Conservation (phyloP, 2,888 invertebrate species). For the Melipona bicolor region DNA sequence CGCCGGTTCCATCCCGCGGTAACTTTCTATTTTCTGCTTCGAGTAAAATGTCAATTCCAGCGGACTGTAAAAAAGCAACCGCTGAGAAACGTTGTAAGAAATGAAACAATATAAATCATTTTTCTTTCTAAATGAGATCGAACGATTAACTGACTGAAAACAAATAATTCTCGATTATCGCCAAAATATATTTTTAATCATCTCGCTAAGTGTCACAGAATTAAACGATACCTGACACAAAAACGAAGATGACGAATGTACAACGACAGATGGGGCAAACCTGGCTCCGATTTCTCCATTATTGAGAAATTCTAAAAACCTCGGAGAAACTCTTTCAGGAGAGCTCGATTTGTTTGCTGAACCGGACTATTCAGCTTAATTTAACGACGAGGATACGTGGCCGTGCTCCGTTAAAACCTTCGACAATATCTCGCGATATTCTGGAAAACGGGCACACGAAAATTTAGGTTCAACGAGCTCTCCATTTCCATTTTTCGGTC, state of each 20-base stretch:
- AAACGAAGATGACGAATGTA: not conserved
- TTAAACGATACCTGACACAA: not conserved
- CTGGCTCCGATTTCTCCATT: slow-evolving; percentile 57
- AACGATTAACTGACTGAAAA: not conserved
- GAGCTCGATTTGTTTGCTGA: slow-evolving; percentile 72
- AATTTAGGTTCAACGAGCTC: slow-evolving; percentile 51
- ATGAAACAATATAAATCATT: not conserved
- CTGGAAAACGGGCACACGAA: slow-evolving; percentile 53
- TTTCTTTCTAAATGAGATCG: not conserved
- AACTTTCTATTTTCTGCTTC: slow-evolving; percentile 18
- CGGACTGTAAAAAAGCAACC: slow-evolving; percentile 10
- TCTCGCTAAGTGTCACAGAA: slow-evolving; percentile 20
- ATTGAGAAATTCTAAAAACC: slow-evolving; percentile 61
- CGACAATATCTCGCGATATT: slow-evolving; percentile 63
- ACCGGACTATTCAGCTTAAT: slow-evolving; percentile 73
- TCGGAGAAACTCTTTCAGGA: slow-evolving; percentile 47
- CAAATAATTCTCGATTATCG: not conserved
- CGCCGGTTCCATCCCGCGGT: not conserved
- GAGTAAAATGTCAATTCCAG: slow-evolving; percentile 18
- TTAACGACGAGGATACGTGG: slow-evolving; percentile 72
- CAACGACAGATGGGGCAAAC: slow-evolving; percentile 20
- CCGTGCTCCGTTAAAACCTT: slow-evolving; percentile 61
- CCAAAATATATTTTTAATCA: not conserved
- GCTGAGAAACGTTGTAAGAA: slow-evolving; percentile 1
- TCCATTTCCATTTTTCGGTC: slow-evolving; percentile 13